Base-by-base conservation (phyloP, 2,797 vertebrate species). In the Smutsia gigantea region DNA sequence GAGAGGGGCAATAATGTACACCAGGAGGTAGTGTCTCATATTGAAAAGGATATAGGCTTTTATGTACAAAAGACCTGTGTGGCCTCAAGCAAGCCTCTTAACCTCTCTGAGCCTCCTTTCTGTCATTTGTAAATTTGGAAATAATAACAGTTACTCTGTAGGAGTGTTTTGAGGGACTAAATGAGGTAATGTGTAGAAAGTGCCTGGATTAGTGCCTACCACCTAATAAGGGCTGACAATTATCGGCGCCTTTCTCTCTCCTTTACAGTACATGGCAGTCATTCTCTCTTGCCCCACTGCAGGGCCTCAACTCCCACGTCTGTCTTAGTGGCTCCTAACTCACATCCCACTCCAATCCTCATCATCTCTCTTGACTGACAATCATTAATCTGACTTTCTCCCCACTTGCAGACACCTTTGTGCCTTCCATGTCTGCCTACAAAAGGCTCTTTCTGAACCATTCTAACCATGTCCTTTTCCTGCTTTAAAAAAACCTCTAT, bases 101-200 rank as follows among this genome's bases (percentile, higher is more conserved):
- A 66, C 61, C 74, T 93, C 82, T 89, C 69, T 39, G 66, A 92
- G 27, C 31, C 57, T 95, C 78, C 63, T 87, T 53, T 53, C 66
- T 39, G 29, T 90, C 59, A n/a, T 53, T 49, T 51, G 18, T 81
- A 66, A 31, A 64, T 83, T 84, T 77, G 64, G 8, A 46, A 77
- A 34, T 66, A 84, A 46, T 59, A 29, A 31, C 15, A 59, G 53
- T 69, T 74, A 69, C 69, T n/a, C 66, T 29, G 12, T 1, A 91
- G 51, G 66, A 63, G 11, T 87, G 29, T 49, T 84, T 39, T 59
- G 49, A 94, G 55, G 66, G 10, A 46, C 27, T 37, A 13, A 84
- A 34, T 34, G 71, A 85, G 72, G 79, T 17, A 6, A 57, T n/a
- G 61, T 1, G 7, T 61, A 57, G 64, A 57, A 81, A 94, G 34